Conservation (phyloP, 2,888 invertebrate species). For the Liopterus haemorrhoidalis region DNA sequence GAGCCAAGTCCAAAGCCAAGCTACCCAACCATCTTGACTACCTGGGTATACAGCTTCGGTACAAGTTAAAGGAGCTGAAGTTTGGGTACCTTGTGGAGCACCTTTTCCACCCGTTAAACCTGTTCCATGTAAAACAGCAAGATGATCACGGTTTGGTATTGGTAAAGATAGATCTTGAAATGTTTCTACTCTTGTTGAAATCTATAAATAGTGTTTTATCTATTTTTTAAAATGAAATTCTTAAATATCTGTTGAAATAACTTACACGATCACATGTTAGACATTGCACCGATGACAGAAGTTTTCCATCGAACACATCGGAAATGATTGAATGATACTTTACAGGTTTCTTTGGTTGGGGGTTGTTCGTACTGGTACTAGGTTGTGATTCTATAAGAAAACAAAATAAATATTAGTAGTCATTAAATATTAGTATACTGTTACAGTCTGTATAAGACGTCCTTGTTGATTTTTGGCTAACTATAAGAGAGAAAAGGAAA, state of each 20-base stretch:
- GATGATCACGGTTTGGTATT: slow-evolving; percentile 87
- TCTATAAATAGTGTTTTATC: slow-evolving; percentile 49
- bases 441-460: too few relatives aligned
- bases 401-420: too few relatives aligned
- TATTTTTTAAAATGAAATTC: too few relatives aligned
- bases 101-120: slow-evolving; percentile 43
- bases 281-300: slow-evolving; percentile 94
- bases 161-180: slow-evolving; percentile 97
- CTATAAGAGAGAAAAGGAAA: too few relatives aligned
- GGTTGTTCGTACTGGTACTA: slow-evolving; percentile 36
- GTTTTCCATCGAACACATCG: slow-evolving; percentile 93
- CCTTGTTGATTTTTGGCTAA: too few relatives aligned
- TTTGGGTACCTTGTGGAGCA: slow-evolving; percentile 46
- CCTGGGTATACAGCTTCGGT: slow-evolving; percentile 51
- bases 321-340: slow-evolving; percentile 76
- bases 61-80: slow-evolving; percentile 40
- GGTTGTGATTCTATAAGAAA: slow-evolving; percentile 42
- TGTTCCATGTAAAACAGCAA: slow-evolving; percentile 62
- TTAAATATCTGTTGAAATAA: too few relatives aligned
- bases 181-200: slow-evolving; percentile 83
- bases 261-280: slow-evolving; percentile 84
- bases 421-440: too few relatives aligned
- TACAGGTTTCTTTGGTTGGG: slow-evolving; percentile 38
- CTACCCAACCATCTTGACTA: slow-evolving; percentile 52
- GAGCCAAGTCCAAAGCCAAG: slow-evolving; percentile 81